A percentile compares a stretch with the other conserved stretches of the same genome.
Evolutionary conservation across 2,113 vertebrate genomes (phyloP).

Genomic region (Leuciscus idus): DNA sequence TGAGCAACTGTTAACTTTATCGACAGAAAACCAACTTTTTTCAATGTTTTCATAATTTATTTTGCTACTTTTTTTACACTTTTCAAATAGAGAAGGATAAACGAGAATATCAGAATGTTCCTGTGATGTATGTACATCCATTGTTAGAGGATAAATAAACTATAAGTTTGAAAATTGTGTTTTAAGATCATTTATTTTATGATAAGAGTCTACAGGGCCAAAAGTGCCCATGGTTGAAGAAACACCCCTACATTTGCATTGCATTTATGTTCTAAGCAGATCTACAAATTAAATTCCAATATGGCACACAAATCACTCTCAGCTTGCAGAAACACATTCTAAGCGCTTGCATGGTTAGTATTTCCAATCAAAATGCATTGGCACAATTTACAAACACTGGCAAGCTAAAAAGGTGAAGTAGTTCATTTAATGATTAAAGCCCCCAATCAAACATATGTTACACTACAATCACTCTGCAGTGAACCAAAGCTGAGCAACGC

Average conservation of each 20-base stretch:
- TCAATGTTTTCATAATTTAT: not conserved
- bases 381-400: conserved; percentile 39
- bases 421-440: conserved; percentile 53
- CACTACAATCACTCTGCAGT: conserved; percentile 37
- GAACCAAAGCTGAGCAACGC: conserved; percentile 38
- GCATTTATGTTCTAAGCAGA: conserved; percentile 6
- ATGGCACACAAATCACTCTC: conserved; percentile 7
- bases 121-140: not conserved
- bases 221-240: not conserved
- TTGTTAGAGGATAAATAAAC: not conserved
- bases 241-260: not conserved
- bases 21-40: not conserved
- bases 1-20: no score
- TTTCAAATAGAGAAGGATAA: no score
- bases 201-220: not conserved
- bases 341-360: conserved; percentile 33
- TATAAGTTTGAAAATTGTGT: not conserved
- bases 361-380: conserved; percentile 51
- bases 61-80: not conserved
- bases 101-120: not conserved
- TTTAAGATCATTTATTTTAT: not conserved
- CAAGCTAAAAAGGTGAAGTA: conserved; percentile 37
- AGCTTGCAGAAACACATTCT: conserved; percentile 38
- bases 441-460: conserved; percentile 46
- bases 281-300: conserved; percentile 6